These are phyloP conservation scores for Amphiprion ocellaris DNA, from an alignment of 2,113 vertebrate species.

Conservation along the genomic window DNA sequence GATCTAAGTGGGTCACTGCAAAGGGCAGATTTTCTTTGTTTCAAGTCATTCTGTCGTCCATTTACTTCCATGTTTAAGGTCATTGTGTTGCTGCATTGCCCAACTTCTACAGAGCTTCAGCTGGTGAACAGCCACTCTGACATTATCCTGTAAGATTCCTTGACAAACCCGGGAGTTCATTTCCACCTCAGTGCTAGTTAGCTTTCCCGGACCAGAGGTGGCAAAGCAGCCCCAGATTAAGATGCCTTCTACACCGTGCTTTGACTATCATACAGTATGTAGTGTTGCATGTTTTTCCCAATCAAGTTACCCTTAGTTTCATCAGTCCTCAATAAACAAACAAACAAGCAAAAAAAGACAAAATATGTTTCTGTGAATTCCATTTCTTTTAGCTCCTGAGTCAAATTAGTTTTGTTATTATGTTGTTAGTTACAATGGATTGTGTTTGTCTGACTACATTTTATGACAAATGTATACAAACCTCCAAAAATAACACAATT, in stretches of 20 bases:
- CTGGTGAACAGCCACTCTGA: not conserved
- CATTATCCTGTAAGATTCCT: not conserved
- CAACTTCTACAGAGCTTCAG: not conserved
- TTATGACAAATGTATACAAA: not conserved
- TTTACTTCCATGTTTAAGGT: not conserved
- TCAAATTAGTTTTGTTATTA: too few species aligned
- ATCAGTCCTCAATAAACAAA: too few species aligned
- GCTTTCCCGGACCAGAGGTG: too few species aligned
- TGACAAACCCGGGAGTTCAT: too few species aligned
- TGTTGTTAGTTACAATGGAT: too few species aligned
- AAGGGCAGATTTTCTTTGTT: not conserved
- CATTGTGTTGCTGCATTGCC: not conserved
- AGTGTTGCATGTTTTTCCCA: too few species aligned
- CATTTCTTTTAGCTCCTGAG: too few species aligned
- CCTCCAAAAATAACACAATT: not conserved
- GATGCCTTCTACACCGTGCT: too few species aligned
- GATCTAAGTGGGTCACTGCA: not conserved
- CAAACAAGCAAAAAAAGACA: too few species aligned
- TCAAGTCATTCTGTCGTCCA: not conserved
- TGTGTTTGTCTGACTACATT: not conserved
- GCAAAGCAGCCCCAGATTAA: not conserved
- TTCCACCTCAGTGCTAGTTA: not conserved
- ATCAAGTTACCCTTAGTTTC: too few species aligned
- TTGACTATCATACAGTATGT: too few species aligned
- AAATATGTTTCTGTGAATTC: too few species aligned